Evolutionary conservation across 2,888 invertebrate species (phyloP), one percentile per base, ranked within the genome.

Genomic region (Zonitis immaculata): DNA sequence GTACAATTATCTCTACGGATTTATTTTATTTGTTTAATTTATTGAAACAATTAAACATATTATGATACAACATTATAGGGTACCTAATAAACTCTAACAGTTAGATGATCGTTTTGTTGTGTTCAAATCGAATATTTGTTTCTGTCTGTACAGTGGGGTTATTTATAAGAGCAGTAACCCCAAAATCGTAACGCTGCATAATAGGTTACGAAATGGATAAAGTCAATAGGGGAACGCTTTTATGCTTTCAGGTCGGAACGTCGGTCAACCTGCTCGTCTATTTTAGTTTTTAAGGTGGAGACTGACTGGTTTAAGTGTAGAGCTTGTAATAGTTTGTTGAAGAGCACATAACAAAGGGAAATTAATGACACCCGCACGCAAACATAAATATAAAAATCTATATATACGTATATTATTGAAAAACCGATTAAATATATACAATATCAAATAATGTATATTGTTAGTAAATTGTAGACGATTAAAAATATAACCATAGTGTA

Each of bases 311-410:
- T 52, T 49, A 49, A 54, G 49, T 54, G 49, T 52, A 32, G 49
- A n/a, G n/a, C n/a, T 32, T 39, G 30, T 54, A 54, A 52, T 51
- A 52, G 66, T 65, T 63, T 56, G 56, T 51, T 63, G 62, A 64
- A 66, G 65, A 66, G 64, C 65, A 66, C 64, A 65, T 63, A 68
- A 66, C 67, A 68, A 68, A 67, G 65, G 66, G 66, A 69, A 71
- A 70, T 72, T 70, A 71, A 70, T 63, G 70, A 67, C 70, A 71
- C 66, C 65, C 66, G 68, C 70, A 70, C 63, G 64, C 67, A 61
- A 66, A 61, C 67, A 68, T 67, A 70, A 68, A 69, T 69, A 71
- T 68, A 66, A 70, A 68, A 67, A 66, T 66, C 69, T 67, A 67
- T n/a, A n/a, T n/a, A n/a, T n/a, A n/a, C n/a, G n/a, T n/a, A n/a